Evolutionary conservation across 2,797 vertebrate species (phyloP).

Genomic region (Neosilurus hyrtlii): DNA sequence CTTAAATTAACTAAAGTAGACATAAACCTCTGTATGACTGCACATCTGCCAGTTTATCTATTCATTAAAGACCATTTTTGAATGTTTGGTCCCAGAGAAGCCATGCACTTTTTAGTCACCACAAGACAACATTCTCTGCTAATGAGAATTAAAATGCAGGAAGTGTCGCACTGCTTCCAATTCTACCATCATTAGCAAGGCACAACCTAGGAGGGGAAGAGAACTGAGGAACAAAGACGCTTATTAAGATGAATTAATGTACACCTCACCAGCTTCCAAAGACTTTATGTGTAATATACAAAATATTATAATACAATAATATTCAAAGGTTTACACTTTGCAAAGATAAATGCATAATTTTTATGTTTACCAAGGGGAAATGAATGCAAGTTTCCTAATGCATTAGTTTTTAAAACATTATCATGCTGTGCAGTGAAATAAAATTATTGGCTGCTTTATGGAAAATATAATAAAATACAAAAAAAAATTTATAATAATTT

Average conservation of each 20-base stretch:
- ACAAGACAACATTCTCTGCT: slow-evolving; percentile 20
- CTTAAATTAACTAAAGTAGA: background rate
- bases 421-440: background rate
- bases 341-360: background rate
- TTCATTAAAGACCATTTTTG: slow-evolving; percentile 22
- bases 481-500: background rate
- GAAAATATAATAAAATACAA: background rate
- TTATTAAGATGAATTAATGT: slow-evolving; percentile 14
- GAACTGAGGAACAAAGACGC: background rate
- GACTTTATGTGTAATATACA: background rate
- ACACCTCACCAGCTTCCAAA: background rate
- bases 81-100: slow-evolving; percentile 23
- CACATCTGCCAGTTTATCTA: slow-evolving; percentile 9
- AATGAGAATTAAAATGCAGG: slow-evolving; percentile 24
- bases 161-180: background rate
- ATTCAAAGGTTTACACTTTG: background rate
- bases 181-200: slow-evolving; percentile 11
- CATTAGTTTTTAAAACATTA: background rate
- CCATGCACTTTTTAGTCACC: slow-evolving; percentile 32
- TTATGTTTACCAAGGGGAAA: no score
- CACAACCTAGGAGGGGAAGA: slow-evolving; percentile 1
- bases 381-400: no score
- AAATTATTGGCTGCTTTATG: background rate
- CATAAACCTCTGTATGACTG: background rate
- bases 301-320: background rate